A percentile compares a stretch with the other conserved stretches of the same genome.
These are phyloP conservation scores for Creontiades dilutus DNA, from an alignment of 2,888 invertebrate species.

Conservation along the genomic window DNA sequence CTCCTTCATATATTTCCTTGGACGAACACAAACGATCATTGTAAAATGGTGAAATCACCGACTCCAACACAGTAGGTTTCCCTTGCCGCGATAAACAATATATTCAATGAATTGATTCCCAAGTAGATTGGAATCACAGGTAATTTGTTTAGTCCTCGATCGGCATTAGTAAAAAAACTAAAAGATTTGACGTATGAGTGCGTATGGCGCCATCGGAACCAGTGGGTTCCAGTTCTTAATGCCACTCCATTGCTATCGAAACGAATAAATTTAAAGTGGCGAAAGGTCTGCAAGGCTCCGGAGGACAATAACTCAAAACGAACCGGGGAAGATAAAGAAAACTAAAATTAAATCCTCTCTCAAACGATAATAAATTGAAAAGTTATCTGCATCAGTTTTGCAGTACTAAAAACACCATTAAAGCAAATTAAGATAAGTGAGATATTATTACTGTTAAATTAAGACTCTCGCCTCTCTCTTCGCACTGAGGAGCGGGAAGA, in stretches of 20 bases:
- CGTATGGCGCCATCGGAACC: background rate
- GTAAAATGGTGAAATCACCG: too few relatives aligned
- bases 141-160: too few relatives aligned
- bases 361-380: constrained; percentile 27
- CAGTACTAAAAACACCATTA: constrained; percentile 34
- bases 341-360: background rate
- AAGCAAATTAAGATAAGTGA: constrained; percentile 39
- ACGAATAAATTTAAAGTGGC: constrained; percentile 8
- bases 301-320: background rate
- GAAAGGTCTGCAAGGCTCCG: constrained; percentile 14
- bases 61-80: too few relatives aligned
- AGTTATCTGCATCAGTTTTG: constrained; percentile 20
- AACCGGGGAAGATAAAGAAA: constrained; percentile 21
- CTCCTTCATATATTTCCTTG: too few relatives aligned
- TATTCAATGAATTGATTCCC: too few relatives aligned
- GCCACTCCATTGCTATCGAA: background rate
- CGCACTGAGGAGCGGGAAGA: background rate
- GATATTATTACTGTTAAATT: constrained; percentile 30
- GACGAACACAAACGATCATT: too few relatives aligned
- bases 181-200: background rate
- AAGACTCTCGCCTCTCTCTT: constrained; percentile 4
- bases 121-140: too few relatives aligned
- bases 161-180: too few relatives aligned
- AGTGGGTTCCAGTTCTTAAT: constrained; percentile 12
- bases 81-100: too few relatives aligned